Evolutionary conservation across 2,113 vertebrate species (phyloP).

Genomic region (Podilymbus podiceps): DNA sequence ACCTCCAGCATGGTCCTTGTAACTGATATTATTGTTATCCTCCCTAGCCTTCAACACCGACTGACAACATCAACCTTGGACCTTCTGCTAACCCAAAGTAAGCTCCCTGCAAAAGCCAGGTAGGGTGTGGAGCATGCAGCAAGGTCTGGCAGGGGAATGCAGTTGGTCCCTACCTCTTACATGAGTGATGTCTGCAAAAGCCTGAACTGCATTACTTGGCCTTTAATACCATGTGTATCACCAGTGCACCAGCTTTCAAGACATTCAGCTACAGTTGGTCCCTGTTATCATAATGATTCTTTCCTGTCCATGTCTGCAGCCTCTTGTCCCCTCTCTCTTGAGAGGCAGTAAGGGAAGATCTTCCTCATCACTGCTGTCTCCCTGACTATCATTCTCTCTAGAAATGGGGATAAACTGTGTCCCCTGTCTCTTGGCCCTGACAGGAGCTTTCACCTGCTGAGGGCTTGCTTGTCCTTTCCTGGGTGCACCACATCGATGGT

Average conservation of each 20-base stretch:
- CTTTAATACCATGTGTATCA: not conserved
- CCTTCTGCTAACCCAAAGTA: slow-evolving; percentile 97
- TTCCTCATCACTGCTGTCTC: not conserved
- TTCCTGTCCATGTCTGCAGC: not conserved
- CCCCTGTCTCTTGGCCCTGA: not conserved
- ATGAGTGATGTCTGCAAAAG: not conserved
- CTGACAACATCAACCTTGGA: slow-evolving; percentile 89
- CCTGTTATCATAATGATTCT: not conserved
- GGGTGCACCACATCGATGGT: rapidly evolving
- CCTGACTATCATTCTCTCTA: not conserved
- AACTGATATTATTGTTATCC: not conserved
- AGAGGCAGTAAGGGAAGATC: not conserved
- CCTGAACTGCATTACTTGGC: not conserved
- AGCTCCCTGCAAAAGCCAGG: slow-evolving; percentile 66
- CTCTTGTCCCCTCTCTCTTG: not conserved
- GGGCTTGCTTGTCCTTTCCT: not conserved
- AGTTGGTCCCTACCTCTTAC: not conserved
- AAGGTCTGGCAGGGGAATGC: not conserved
- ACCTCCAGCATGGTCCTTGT: not conserved
- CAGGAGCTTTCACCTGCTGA: not conserved
- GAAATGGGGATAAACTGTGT: not conserved
- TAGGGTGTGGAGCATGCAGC: not conserved
- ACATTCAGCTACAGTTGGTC: not conserved
- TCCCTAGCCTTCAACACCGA: slow-evolving; percentile 68
- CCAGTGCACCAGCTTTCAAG: not conserved